Conservation (phyloP, 2,113 vertebrate species). For the Phalacrocorax carbo region DNA sequence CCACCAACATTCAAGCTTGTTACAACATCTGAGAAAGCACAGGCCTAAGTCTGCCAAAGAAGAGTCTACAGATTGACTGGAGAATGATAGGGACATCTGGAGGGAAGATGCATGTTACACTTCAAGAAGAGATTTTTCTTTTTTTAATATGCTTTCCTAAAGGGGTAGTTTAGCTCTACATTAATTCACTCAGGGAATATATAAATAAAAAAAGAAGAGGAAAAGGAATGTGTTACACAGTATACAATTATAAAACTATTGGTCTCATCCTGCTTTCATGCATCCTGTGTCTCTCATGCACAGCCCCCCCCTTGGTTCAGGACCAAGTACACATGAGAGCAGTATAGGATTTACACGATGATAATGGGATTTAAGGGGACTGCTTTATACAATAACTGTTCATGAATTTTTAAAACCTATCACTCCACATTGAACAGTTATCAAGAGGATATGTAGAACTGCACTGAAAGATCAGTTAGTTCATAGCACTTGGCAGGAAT, state of each 20-base stretch:
- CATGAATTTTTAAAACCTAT: not conserved
- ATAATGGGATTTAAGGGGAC: not conserved
- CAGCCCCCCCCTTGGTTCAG: not conserved
- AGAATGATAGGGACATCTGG: conserved; percentile 35
- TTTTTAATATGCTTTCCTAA: not conserved
- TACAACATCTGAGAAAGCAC: conserved; percentile 41
- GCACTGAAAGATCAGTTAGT: not conserved
- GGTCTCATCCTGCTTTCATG: not conserved
- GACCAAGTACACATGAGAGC: not conserved
- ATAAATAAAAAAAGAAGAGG: not conserved
- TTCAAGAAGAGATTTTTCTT: not conserved
- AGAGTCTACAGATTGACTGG: not conserved
- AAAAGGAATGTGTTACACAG: not conserved
- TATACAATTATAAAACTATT: not conserved
- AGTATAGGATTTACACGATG: not conserved
- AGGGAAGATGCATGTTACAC: not conserved
- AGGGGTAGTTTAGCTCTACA: not conserved
- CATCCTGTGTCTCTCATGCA: not conserved
- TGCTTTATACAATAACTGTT: not conserved
- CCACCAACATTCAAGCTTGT: conserved; percentile 15
- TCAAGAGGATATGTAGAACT: not conserved
- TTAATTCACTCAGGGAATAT: not conserved
- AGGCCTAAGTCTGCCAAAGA: conserved; percentile 3
- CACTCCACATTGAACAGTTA: not conserved
- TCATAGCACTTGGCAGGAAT: not conserved